phyloP scores from a whole-genome alignment of 2,113 vertebrate genomes.

The Pogonocichla stellata region DNA sequence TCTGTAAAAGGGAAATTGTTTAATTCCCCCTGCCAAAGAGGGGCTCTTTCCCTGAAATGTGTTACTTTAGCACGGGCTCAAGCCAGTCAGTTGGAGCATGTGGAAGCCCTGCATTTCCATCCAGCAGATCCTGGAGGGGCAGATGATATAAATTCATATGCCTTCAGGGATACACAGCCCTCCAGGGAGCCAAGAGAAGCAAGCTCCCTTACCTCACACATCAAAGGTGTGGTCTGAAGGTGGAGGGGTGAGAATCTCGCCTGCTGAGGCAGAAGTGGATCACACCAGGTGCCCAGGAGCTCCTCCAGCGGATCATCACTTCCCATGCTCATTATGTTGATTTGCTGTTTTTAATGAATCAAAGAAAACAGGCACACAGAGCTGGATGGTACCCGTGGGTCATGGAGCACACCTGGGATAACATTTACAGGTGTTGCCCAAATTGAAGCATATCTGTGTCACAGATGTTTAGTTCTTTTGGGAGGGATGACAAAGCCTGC shows the following conservation, averaged over 20 bases:
- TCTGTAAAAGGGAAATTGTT: not conserved
- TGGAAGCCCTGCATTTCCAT: not conserved
- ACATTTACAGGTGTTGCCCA: not conserved
- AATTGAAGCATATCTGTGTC: not conserved
- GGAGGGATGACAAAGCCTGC: not conserved
- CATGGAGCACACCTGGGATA: not conserved
- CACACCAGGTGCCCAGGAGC: not conserved
- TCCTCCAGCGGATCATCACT: not conserved
- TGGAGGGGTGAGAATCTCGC: accelerated
- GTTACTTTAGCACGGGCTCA: not conserved
- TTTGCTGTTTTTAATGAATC: not conserved
- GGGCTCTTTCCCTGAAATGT: not conserved
- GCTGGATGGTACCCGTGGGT: not conserved
- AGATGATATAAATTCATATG: not conserved
- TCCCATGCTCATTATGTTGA: not conserved
- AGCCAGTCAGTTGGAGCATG: accelerated
- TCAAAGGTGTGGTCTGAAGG: not conserved
- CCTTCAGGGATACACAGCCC: not conserved
- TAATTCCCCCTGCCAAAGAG: not conserved
- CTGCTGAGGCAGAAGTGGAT: not conserved
- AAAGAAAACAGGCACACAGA: not conserved
- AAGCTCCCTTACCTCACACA: not conserved
- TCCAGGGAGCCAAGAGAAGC: not conserved
- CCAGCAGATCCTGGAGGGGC: not conserved
- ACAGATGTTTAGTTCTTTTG: not conserved